Evolutionary conservation across 2,113 vertebrate species (phyloP), one percentile per base, ranked within the genome.

Genomic region (Sitta europaea): DNA sequence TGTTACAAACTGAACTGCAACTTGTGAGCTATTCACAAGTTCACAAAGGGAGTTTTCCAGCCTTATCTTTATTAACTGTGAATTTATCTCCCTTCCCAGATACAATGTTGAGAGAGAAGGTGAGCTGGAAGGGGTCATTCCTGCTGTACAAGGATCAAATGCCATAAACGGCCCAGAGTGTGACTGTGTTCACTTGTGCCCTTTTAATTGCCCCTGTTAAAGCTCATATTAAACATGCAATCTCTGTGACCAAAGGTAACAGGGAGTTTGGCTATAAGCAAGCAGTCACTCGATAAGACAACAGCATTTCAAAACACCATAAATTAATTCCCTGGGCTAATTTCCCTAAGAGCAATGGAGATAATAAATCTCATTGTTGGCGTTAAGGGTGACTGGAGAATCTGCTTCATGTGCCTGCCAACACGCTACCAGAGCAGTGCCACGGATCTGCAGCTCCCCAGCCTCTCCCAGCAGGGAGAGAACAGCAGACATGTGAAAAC

Each of bases 41-140:
- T 84, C 87, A 61, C 86, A 79, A 84, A 67, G 86, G 86, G 94
- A 96, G 95, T 88, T 96, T 88, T 89, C 89, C 89, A 79, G 31
- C 28, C 95, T 98, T 98, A 98, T 98, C 98, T 98, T 98, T 98
- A 98, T 98, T 97, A 98, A 98, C 98, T 98, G 98, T 97, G 98
- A 98, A 98, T 98, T 98, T 98, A 98, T 98, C 96, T 97, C 94
- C 92, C 75, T 73, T 66, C 88, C 86, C 89, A 97, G 97, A 98
- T 98, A 98, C 70, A 63, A 75, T 78, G 88, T 72, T 57, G 93
- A 96, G 96, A 93, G 94, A 95, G 94, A 88, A 93, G 94, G 96
- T 92, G 94, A 96, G 94, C 59, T 92, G 93, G 94, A 95, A 87
- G 77, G 86, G 91, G 93, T 88, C 86, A 97, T 57, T 96, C 82